Evolutionary conservation across 2,797 vertebrate species (phyloP).

Genomic region (Otolemur crassicaudatus): DNA sequence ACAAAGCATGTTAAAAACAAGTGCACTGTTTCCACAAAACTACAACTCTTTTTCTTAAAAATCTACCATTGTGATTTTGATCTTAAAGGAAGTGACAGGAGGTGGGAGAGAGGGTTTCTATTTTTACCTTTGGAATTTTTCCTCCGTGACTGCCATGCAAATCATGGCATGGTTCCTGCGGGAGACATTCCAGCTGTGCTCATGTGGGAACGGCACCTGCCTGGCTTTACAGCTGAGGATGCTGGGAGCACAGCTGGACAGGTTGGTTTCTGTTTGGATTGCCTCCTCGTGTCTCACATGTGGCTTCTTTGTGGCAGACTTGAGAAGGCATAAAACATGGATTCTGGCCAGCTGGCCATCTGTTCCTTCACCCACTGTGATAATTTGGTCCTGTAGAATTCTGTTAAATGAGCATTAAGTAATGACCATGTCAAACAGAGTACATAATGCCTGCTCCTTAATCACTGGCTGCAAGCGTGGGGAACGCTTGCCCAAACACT

Average conservation of each 20-base stretch:
- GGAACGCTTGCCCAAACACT: constrained; percentile 46
- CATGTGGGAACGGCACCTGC: not conserved
- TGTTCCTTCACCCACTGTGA: constrained; percentile 80
- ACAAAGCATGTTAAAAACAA: not conserved
- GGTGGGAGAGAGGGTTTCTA: not conserved
- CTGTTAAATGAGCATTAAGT: constrained; percentile 78
- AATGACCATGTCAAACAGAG: constrained; percentile 78
- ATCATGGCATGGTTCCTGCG: not conserved
- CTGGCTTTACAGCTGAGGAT: not conserved
- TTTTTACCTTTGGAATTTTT: constrained; percentile 35
- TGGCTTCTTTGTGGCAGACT: constrained; percentile 65
- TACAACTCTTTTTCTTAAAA: constrained; percentile 29
- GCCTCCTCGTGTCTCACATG: constrained; percentile 42
- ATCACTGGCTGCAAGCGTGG: constrained; percentile 64
- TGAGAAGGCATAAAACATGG: constrained; percentile 61
- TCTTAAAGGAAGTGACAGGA: not conserved
- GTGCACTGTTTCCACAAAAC: not conserved
- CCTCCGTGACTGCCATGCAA: not conserved
- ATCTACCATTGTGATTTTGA: not conserved
- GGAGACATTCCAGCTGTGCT: not conserved
- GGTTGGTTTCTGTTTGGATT: not conserved
- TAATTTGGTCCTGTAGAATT: constrained; percentile 73
- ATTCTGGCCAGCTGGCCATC: constrained; percentile 76
- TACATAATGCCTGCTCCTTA: constrained; percentile 73
- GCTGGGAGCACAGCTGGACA: constrained; percentile 55